phyloP scores from a whole-genome alignment of 2,888 invertebrate genomes.

The Spodoptera picta region DNA sequence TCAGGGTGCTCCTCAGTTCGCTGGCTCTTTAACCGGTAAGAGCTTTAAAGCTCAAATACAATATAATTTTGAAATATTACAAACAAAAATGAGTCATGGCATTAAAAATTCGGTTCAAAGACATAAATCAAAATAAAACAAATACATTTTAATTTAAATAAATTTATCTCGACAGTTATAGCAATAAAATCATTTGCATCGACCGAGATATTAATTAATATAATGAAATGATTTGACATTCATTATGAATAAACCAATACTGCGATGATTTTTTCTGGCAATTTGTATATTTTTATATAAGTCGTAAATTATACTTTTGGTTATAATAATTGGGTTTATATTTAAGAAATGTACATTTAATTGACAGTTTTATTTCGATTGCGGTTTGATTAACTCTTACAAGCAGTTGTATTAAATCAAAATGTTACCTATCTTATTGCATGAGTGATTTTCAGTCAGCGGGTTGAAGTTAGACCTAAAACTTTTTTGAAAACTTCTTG shows the following conservation, averaged over 20 bases:
- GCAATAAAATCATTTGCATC: conserved; percentile 18
- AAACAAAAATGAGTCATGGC: no score
- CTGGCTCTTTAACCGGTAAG: conserved; percentile 52
- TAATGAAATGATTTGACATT: conserved; percentile 10
- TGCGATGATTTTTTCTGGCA: conserved; percentile 15
- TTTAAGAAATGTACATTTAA: neutral
- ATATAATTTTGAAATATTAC: no score
- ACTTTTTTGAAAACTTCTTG: no score
- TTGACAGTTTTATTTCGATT: neutral
- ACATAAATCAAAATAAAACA: neutral
- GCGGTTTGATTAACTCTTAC: neutral
- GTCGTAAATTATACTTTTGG: conserved; percentile 6
- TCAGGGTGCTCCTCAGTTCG: conserved; percentile 50
- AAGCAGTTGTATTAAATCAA: no score
- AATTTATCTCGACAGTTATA: neutral
- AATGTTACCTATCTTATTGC: no score
- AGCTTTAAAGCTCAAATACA: neutral
- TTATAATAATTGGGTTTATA: neutral
- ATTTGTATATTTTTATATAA: neutral
- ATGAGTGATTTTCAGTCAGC: no score
- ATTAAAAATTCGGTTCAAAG: neutral
- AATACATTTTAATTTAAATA: neutral
- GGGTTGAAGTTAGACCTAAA: no score
- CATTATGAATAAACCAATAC: conserved; percentile 17
- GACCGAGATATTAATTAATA: conserved; percentile 3